Base-by-base conservation (phyloP, 2,113 vertebrate genomes). In the Emydura subglobosa region DNA sequence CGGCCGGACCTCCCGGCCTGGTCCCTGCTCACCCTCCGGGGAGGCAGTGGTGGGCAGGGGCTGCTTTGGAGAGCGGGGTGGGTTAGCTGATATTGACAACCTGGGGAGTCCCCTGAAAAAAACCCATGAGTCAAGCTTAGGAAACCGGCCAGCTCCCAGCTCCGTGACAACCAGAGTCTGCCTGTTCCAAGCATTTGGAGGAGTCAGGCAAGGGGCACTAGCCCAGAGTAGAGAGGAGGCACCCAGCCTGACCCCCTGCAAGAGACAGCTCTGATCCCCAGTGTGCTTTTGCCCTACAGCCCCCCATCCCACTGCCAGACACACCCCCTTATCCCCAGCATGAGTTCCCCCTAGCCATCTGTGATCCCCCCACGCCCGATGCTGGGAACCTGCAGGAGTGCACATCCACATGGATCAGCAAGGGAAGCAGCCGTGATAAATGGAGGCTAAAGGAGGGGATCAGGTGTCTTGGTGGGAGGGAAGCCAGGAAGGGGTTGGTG, bases 1-100 rank as follows among this genome's bases (percentile, higher is more conserved):
- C 2, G 27, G 3, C 0, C 1, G 0, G 10, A 72, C 87, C 55
- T 74, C 2, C 0, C 42, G 47, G 74, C 53, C 88, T 79, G 82
- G 31, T n/a, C 78, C 82, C 53, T 22, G 61, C 44, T 3, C 3
- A 53, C 31, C 31, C 29, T 24, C 47, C 5, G 8, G 39, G 81
- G 68, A 24, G n/a, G n/a, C 39, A 42, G 22, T 24, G 39, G 39
- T 42, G 39, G 68, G 90, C 65, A 76, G 86, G 83, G 86, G 88
- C 34, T 68, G 83, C 16, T 68, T 10, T 82, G 50, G 19, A 81
- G 50, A 79, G 74, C 54, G 42, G 24, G 27, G 25, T 27, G 12
- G 10, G 42, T 44, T 47, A 47, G 10, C 74, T 27, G 24, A 47
- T 6, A 47, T 27, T 78, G 80, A 65, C 17, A 83, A 83, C 55